Base-by-base conservation (phyloP, 2,888 invertebrate genomes). In the Sphaerophoria rueppellii region DNA sequence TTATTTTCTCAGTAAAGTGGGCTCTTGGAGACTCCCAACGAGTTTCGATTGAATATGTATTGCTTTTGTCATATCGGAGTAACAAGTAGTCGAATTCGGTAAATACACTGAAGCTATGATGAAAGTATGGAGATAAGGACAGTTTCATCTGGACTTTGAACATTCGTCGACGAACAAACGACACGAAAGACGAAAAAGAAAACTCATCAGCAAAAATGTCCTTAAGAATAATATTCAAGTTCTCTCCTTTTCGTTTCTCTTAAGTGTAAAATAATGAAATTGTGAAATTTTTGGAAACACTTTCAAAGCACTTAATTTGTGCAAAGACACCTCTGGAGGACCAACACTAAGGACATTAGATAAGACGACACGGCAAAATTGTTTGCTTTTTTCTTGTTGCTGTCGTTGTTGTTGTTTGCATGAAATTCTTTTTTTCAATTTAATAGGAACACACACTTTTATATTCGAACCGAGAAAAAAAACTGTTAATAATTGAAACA, bases 301-400 rank as follows among this genome's bases (percentile, higher is more conserved):
- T 40, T n/a, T 11, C 37, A 63, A 78, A 52, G 70, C 24, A 75
- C 79, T 79, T 83, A 83, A 79, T 83, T 79, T 79, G 55, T 58
- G 48, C 50, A 70, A 55, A 65, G 58, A 71, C 74, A 61, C 65
- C 65, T 55, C 65, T 52, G 50, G 58, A 60, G 76, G 55, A 57
- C 16, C 24, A 37, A 57, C 14, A 43, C 43, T 61, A 52, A 76
- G 69, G 54, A 60, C 52, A 34, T 54, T 14, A 52, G 57, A 34
- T 75, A 63, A 63, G 48, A 52, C 57, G 63, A 70, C 80, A 63
- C 43, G 63, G 37, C 40, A 34, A 48, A 34, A 63, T 63, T 63
- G 34, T 63, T 63, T 63, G 34, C 24, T 24, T 2, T 24, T 24
- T 40, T 16, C n/a, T 72, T 43, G 55, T 60, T 72, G 50, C 40